phyloP scores from a whole-genome alignment of 1,140 invertebrate genomes.

The Oryctes rhinoceros region DNA sequence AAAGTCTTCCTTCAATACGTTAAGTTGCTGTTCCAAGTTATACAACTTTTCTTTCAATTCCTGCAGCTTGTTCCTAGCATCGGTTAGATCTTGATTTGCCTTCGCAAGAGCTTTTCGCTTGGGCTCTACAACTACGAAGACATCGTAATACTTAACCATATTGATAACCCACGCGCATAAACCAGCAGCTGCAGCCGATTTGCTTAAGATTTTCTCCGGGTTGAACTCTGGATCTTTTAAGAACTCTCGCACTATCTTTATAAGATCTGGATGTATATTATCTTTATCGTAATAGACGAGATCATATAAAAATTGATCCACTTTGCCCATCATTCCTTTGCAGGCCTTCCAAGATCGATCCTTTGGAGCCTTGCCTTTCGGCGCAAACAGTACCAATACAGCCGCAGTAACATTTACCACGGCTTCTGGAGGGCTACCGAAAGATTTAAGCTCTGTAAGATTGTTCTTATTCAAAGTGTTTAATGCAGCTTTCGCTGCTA shows the following conservation, averaged over 20 bases:
- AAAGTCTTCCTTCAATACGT: slow-evolving; percentile 80
- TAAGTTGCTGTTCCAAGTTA: slow-evolving; percentile 73
- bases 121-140: slow-evolving; percentile 92
- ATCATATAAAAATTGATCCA: slow-evolving; percentile 86
- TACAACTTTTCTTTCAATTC: slow-evolving; percentile 58
- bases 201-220: slow-evolving; percentile 83
- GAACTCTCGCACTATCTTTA: slow-evolving; percentile 74
- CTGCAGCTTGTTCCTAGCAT: slow-evolving; percentile 80
- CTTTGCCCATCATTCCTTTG: slow-evolving; percentile 84
- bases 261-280: slow-evolving; percentile 88
- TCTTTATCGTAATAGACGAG: slow-evolving; percentile 94
- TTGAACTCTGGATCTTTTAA: slow-evolving; percentile 80
- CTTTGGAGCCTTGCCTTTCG: slow-evolving; percentile 88
- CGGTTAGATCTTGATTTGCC: slow-evolving; percentile 84
- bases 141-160: slow-evolving; percentile 89
- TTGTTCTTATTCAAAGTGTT: slow-evolving; percentile 95
- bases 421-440: slow-evolving; percentile 82
- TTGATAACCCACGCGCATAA: slow-evolving; percentile 95
- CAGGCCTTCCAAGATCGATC: slow-evolving; percentile 93
- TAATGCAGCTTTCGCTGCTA: slow-evolving; percentile 88
- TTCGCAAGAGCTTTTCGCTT: slow-evolving; percentile 80
- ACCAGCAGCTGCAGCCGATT: slow-evolving; percentile 90
- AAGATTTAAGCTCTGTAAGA: slow-evolving; percentile 93
- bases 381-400: slow-evolving; percentile 85
- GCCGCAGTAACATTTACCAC: slow-evolving; percentile 88